Conservation (phyloP, 1,140 invertebrate genomes). For the Hypothenemus hampei region DNA sequence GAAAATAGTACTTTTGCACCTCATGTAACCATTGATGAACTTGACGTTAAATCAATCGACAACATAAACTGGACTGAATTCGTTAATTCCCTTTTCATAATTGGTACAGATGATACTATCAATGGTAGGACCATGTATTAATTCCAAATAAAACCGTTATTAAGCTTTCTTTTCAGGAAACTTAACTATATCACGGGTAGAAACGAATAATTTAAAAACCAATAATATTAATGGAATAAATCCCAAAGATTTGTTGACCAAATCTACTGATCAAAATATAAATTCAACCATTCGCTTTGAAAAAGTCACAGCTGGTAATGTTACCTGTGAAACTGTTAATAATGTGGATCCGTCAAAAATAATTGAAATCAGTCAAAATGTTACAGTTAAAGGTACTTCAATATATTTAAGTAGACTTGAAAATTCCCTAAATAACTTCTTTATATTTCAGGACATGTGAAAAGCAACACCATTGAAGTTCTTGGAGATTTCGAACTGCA, state of each 20-base stretch:
- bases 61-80: slow-evolving; percentile 35
- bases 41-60: slow-evolving; percentile 35
- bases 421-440: neutral
- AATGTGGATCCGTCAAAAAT: slow-evolving; percentile 26
- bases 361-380: slow-evolving; percentile 16
- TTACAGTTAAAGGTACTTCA: slow-evolving; percentile 7
- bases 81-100: slow-evolving; percentile 32
- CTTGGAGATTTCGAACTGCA: slow-evolving; percentile 27
- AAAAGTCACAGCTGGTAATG: slow-evolving; percentile 25
- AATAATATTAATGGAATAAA: slow-evolving; percentile 22
- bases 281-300: slow-evolving; percentile 30
- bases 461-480: slow-evolving; percentile 28
- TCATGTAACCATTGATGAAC: slow-evolving; percentile 30
- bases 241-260: slow-evolving; percentile 31
- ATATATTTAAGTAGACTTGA: neutral
- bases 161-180: slow-evolving; percentile 27
- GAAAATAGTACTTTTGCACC: slow-evolving; percentile 2
- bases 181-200: slow-evolving; percentile 24
- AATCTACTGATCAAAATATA: slow-evolving; percentile 34
- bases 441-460: slow-evolving; percentile 31
- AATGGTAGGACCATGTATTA: slow-evolving; percentile 11
- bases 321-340: slow-evolving; percentile 30
- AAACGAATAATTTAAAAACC: slow-evolving; percentile 22
- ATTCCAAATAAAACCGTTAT: neutral
- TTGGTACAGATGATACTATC: slow-evolving; percentile 30